Percentiles rank a stretch among this genome's conserved stretches.
Conservation (phyloP, 2,797 vertebrate species). For the Buceros bicornis region DNA sequence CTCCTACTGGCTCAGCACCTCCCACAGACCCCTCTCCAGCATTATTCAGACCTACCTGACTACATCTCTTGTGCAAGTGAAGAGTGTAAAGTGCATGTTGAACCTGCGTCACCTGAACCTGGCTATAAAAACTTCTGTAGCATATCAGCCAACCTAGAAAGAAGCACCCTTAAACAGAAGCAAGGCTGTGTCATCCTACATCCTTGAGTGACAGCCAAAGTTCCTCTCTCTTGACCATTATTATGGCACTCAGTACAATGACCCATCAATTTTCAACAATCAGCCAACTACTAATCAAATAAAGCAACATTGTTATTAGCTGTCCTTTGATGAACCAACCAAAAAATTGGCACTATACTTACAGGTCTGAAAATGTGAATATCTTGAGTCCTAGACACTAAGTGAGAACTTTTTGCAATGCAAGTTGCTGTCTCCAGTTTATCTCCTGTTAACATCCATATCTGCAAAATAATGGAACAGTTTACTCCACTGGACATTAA, state of each 20-base stretch:
- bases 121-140: neutral
- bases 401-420: slow-evolving; percentile 96
- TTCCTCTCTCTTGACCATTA: neutral
- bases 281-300: neutral
- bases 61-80: neutral
- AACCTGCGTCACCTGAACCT: neutral
- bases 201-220: neutral
- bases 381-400: slow-evolving; percentile 88
- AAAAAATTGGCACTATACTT: slow-evolving; percentile 36
- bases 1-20: neutral
- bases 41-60: neutral
- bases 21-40: neutral
- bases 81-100: accelerated
- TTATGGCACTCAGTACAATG: neutral
- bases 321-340: neutral
- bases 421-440: slow-evolving; percentile 97
- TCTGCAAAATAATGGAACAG: slow-evolving; percentile 78
- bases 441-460: slow-evolving; percentile 99
- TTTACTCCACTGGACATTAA: neutral
- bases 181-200: neutral
- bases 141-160: neutral
- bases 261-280: neutral
- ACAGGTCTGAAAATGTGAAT: slow-evolving; percentile 93
- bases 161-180: neutral
- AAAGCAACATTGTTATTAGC: neutral